Evolutionary conservation across 2,888 invertebrate species (phyloP), one percentile per base, ranked within the genome.

Genomic region (Ectemnius continuus): DNA sequence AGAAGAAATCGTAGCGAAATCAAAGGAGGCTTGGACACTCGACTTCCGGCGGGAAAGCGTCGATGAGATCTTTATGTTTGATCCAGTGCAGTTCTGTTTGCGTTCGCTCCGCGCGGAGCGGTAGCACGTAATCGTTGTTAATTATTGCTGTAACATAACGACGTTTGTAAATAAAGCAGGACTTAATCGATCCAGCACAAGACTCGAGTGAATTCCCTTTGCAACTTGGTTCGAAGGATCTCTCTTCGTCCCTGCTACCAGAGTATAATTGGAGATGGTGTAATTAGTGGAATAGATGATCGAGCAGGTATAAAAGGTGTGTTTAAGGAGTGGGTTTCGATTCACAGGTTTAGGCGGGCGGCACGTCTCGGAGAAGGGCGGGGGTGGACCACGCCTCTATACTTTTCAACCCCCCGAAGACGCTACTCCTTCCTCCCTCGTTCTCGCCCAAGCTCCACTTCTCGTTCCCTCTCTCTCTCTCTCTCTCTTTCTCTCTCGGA

Each of bases 151-250:
- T 88, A 87, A 86, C 63, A 88, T 87, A 84, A 82, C 82, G 81
- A 85, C 83, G 82, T 85, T 88, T 88, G 88, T 88, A 88, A 88
- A 88, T 88, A 88, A 86, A 82, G 78, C 67, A 73, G 71, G 66
- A 75, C 75, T 76, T 76, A 80, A 80, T 67, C 78, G 67, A 73
- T 52, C 1, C 36, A 36, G 36, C 8, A 36, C 1, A 36, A 5
- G 36, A 36, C 36, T 36, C 36, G 36, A 36, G 8, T 36, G 36
- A 36, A 36, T 36, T 36, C 36, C 36, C 36, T 36, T 36, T 6
- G 8, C 5, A 36, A 2, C 5, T 6, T 36, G 0, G 23, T 2
- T 23, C 23, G 23, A 23, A 23, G 23, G 23, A 23, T 23, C 23
- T 2, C 3, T 23, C 23, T 2, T 23, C 23, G 3, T 23, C 23